These are phyloP conservation scores for Brachyptera putata DNA, from an alignment of 2,888 invertebrate species.

Conservation along the genomic window DNA sequence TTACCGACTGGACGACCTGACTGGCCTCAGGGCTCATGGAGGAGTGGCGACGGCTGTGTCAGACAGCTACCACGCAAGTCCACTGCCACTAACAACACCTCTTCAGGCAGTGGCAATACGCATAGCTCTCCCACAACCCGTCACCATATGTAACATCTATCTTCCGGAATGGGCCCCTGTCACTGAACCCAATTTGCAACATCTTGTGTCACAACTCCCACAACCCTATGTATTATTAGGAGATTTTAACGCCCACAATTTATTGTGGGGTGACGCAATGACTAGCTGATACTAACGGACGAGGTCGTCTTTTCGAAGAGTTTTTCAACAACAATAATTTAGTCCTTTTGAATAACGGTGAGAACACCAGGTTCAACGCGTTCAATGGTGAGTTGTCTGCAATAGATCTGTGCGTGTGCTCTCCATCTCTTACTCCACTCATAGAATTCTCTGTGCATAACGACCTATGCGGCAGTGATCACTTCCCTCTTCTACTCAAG, in stretches of 20 bases:
- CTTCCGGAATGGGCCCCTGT: too few species aligned
- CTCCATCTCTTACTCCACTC: not conserved
- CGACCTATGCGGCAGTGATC: conserved; percentile 4
- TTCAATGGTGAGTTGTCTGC: not conserved
- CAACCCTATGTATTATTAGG: too few species aligned
- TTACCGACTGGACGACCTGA: not conserved
- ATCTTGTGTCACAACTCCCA: too few species aligned
- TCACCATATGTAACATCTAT: conserved; percentile 6
- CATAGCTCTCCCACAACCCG: not conserved
- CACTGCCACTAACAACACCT: too few species aligned
- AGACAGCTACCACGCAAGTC: not conserved
- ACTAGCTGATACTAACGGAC: too few species aligned
- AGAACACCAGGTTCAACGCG: not conserved
- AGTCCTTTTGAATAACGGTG: too few species aligned
- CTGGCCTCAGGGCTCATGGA: not conserved
- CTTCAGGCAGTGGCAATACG: conserved; percentile 3
- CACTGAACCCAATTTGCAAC: too few species aligned
- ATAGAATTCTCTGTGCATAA: not conserved
- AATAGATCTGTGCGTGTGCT: too few species aligned
- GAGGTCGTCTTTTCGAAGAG: too few species aligned
- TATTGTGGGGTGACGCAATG: too few species aligned
- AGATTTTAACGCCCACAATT: too few species aligned
- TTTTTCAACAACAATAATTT: too few species aligned
- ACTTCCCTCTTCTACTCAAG: not conserved
- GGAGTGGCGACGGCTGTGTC: not conserved